Evolutionary conservation across 1,140 invertebrate species (phyloP), one percentile per base, ranked within the genome.

Genomic region (Drosophila lacertosa): DNA sequence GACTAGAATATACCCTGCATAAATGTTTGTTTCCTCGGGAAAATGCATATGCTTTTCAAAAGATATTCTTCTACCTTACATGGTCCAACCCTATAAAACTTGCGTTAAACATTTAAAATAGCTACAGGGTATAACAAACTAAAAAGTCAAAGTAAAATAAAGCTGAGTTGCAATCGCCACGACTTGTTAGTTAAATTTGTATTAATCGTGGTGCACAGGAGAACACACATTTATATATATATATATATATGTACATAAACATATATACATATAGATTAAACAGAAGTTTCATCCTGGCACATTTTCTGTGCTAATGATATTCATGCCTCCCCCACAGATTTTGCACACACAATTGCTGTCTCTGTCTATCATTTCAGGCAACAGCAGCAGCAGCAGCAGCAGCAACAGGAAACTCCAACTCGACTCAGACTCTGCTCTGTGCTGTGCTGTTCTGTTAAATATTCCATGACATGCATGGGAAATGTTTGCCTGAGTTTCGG

Each of bases 381-480:
- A 7, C 26, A 29, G 18, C 42, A 29, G 58, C 68, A 66, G 68
- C n/a, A n/a, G n/a, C n/a, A 44, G 37, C 26, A 37, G 26, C 26
- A 29, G 18, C 42, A 29, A 66, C 68, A 66, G 68, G 62, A 66
- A 71, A 66, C 58, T 53, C 39, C 47, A 47, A 29, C 47, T 59
- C 59, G 53, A 33, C 15, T 58, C 20, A 40, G n/a, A n/a, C n/a
- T n/a, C n/a, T n/a, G n/a, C n/a, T n/a, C n/a, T n/a, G n/a, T n/a
- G n/a, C n/a, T n/a, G 62, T 54, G 37, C 24, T 48, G 54, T 44
- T 60, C 45, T 54, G 53, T 72, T 66, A 67, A 72, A 67, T 72
- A 72, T 67, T 51, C 55, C 55, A 54, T 67, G 69, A 54, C 63
- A 67, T 59, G 63, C 63, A 54, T 59, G 63, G 54, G 32, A 58